phyloP scores from a whole-genome alignment of 1,140 invertebrate species.

The Scylla paramamosain region DNA sequence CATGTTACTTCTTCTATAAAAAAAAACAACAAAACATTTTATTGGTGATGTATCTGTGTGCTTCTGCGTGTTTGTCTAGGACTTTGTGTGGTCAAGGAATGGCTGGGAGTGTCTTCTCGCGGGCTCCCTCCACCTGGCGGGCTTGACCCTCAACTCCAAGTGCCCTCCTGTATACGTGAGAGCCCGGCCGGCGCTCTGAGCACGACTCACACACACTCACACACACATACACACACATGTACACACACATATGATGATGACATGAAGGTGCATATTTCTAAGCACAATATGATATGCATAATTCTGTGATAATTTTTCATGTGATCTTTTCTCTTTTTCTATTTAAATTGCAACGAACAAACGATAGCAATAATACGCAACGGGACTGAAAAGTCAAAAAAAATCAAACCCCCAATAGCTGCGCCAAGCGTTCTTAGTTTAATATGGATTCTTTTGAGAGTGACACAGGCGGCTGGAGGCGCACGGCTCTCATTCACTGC shows the following conservation, averaged over 20 bases:
- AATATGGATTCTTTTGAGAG: conserved; percentile 74
- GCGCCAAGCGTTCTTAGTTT: conserved; percentile 74
- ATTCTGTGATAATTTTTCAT: conserved; percentile 77
- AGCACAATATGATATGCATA: conserved; percentile 76
- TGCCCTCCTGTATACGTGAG: conserved; percentile 37
- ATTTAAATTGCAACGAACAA: conserved; percentile 76
- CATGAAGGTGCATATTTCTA: conserved; percentile 75
- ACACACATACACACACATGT: background rate
- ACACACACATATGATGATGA: conserved; percentile 50
- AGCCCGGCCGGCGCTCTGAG: conserved; percentile 53
- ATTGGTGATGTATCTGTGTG: conserved; percentile 75
- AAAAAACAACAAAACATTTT: conserved; percentile 67
- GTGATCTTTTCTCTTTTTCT: conserved; percentile 76
- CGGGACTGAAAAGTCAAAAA: conserved; percentile 76
- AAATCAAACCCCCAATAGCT: conserved; percentile 72
- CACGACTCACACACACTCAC: conserved; percentile 49
- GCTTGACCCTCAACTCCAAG: conserved; percentile 39
- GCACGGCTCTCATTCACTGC: background rate
- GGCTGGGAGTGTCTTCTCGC: conserved; percentile 34
- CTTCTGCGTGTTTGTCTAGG: conserved; percentile 75
- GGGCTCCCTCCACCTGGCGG: no score
- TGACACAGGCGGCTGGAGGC: conserved; percentile 66
- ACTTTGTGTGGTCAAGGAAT: conserved; percentile 50
- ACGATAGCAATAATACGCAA: conserved; percentile 75
- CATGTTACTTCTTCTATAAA: conserved; percentile 75